Conservation (phyloP, 1,140 invertebrate species). For the Chionoecetes opilio region DNA sequence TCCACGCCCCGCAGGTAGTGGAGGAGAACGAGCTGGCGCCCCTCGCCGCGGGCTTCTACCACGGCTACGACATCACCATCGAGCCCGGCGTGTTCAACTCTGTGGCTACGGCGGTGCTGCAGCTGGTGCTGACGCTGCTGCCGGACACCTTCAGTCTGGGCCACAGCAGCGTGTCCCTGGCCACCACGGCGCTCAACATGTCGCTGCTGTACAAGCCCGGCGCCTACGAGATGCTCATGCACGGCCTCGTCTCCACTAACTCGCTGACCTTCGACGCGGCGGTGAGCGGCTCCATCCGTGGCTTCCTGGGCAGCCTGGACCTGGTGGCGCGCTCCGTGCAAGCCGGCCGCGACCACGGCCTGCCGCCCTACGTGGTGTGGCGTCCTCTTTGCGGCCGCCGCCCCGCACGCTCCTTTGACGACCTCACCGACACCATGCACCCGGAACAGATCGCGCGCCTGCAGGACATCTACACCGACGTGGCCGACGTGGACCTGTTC, state of each 20-base stretch:
- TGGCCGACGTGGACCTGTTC: slow-evolving; percentile 95
- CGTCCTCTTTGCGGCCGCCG: slow-evolving; percentile 94
- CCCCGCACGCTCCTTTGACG: slow-evolving; percentile 92
- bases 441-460: slow-evolving; percentile 86
- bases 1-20: slow-evolving; percentile 83
- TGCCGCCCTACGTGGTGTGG: slow-evolving; percentile 96
- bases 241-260: slow-evolving; percentile 84
- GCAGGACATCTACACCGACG: slow-evolving; percentile 87
- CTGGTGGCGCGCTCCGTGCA: slow-evolving; percentile 99
- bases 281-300: slow-evolving; percentile 71
- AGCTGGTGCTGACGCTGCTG: slow-evolving; percentile 93
- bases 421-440: slow-evolving; percentile 87
- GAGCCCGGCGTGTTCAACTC: slow-evolving; percentile 96
- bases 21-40: slow-evolving; percentile 86
- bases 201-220: slow-evolving; percentile 86
- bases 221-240: slow-evolving; percentile 84
- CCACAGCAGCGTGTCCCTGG: slow-evolving; percentile 45
- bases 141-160: slow-evolving; percentile 84
- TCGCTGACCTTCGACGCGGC: slow-evolving; percentile 84
- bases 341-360: slow-evolving; percentile 95
- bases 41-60: slow-evolving; percentile 87
- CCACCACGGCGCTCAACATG: slow-evolving; percentile 81
- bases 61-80: slow-evolving; percentile 90
- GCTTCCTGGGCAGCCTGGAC: slow-evolving; percentile 88
- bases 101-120: slow-evolving; percentile 98